These are phyloP conservation scores for Cyrtorhinus lividipennis DNA, from an alignment of 1,140 invertebrate genomes.

Conservation along the genomic window DNA sequence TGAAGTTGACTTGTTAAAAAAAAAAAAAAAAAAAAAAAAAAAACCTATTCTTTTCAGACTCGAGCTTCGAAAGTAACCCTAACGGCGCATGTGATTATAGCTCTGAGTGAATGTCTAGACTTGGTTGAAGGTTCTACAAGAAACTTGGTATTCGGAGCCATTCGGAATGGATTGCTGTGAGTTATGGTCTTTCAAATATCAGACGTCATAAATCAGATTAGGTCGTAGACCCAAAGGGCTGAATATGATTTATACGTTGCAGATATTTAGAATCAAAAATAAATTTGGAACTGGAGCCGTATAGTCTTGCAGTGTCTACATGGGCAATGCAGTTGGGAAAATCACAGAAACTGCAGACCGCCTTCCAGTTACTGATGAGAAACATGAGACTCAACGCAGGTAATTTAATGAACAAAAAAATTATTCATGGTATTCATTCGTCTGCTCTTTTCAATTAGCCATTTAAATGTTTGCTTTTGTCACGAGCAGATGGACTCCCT, in stretches of 20 bases:
- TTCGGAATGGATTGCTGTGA: constrained; percentile 10
- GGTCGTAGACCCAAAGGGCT: too few relatives aligned
- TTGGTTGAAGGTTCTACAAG: constrained; percentile 19
- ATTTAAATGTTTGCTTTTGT: too few relatives aligned
- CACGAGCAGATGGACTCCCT: constrained; percentile 31
- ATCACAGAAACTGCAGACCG: constrained; percentile 31
- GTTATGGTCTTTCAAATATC: too few relatives aligned
- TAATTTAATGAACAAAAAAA: too few relatives aligned
- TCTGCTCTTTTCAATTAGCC: too few relatives aligned
- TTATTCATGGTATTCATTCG: too few relatives aligned
- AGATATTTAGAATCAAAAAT: constrained; percentile 33
- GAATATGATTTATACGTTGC: too few relatives aligned
- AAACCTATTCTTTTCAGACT: neutral
- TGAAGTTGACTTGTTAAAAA: too few relatives aligned
- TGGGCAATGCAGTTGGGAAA: constrained; percentile 35
- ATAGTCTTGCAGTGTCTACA: constrained; percentile 35
- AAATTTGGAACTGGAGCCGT: constrained; percentile 31
- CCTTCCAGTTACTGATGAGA: constrained; percentile 24
- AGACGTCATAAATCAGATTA: too few relatives aligned
- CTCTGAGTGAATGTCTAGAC: constrained; percentile 28
- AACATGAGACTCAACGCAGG: neutral
- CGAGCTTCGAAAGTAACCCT: constrained; percentile 27
- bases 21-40: too few relatives aligned
- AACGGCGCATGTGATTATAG: constrained; percentile 38
- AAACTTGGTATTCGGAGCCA: constrained; percentile 8